phyloP scores from a whole-genome alignment of 2,888 invertebrate genomes.

The Harpagoxenus sublaevis region DNA sequence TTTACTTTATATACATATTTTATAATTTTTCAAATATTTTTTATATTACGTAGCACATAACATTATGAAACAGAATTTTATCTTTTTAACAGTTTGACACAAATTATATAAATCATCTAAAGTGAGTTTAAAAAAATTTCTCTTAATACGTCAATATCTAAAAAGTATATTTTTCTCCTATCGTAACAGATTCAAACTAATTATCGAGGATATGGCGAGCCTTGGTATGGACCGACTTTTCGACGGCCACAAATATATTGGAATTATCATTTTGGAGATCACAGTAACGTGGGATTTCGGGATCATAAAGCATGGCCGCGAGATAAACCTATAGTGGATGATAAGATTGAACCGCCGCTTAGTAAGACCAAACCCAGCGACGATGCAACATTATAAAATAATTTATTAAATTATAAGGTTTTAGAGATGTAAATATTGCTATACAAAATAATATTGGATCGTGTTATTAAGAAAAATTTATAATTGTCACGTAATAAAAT shows the following conservation, averaged over 20 bases:
- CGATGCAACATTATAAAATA: slow-evolving; percentile 5
- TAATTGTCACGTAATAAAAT: slow-evolving; percentile 28
- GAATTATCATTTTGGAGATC: slow-evolving; percentile 57
- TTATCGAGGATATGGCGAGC: slow-evolving; percentile 61
- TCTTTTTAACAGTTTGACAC: not conserved
- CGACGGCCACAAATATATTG: slow-evolving; percentile 61
- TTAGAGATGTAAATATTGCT: not conserved
- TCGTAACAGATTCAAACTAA: slow-evolving; percentile 66
- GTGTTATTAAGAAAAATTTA: not conserved
- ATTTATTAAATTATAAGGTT: not conserved
- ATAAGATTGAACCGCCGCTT: slow-evolving; percentile 78
- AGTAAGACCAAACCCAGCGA: slow-evolving; percentile 68
- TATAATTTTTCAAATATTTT: not conserved
- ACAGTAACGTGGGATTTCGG: slow-evolving; percentile 36
- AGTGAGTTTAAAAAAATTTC: not conserved
- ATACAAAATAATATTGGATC: not conserved
- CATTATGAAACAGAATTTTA: not conserved
- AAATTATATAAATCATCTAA: not conserved
- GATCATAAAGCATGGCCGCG: slow-evolving; percentile 47
- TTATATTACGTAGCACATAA: not conserved
- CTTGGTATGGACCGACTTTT: slow-evolving; percentile 65
- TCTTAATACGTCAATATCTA: not conserved
- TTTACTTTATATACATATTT: not conserved
- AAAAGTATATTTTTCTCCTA: not conserved
- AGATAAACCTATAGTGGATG: slow-evolving; percentile 70